These are phyloP conservation scores for Zaprionus bogoriensis DNA, from an alignment of 2,888 invertebrate species.

Conservation along the genomic window DNA sequence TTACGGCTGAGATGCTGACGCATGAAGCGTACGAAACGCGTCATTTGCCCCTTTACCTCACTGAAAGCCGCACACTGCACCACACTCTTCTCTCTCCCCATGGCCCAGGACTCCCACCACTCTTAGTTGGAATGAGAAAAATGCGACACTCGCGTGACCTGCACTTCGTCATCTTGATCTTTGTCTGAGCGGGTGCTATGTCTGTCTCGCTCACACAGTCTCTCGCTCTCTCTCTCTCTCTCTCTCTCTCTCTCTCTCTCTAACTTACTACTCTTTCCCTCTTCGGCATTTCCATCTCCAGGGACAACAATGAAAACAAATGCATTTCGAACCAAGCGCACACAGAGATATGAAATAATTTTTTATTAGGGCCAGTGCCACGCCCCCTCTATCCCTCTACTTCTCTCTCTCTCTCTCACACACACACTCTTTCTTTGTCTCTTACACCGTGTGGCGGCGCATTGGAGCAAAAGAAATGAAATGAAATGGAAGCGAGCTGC, in stretches of 20 bases:
- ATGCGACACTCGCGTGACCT: constrained; percentile 65
- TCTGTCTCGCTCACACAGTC: not conserved
- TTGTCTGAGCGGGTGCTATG: constrained; percentile 20
- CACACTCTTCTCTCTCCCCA: not conserved
- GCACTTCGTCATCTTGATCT: constrained; percentile 73
- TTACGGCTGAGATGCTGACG: constrained; percentile 13
- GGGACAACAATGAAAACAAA: constrained; percentile 71
- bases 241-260: not conserved
- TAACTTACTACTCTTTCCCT: not conserved
- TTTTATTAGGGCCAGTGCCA: constrained; percentile 60
- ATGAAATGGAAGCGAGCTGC: constrained; percentile 69
- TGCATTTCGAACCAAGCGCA: constrained; percentile 56
- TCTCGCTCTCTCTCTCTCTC: not conserved
- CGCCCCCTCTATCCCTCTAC: not conserved
- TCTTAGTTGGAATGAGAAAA: constrained; percentile 32
- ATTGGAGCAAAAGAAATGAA: constrained; percentile 58
- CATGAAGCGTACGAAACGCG: constrained; percentile 25
- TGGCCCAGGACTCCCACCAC: constrained; percentile 9
- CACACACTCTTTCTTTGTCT: not conserved
- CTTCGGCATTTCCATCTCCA: constrained; percentile 24
- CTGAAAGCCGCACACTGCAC: too few relatives aligned
- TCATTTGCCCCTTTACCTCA: constrained; percentile 31
- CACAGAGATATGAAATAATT: constrained; percentile 68
- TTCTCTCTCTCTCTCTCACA: not conserved
- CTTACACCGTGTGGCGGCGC: constrained; percentile 29